Percentiles rank a stretch among this genome's conserved stretches.
Conservation (phyloP, 2,113 vertebrate species). For the Ochotona princeps region DNA sequence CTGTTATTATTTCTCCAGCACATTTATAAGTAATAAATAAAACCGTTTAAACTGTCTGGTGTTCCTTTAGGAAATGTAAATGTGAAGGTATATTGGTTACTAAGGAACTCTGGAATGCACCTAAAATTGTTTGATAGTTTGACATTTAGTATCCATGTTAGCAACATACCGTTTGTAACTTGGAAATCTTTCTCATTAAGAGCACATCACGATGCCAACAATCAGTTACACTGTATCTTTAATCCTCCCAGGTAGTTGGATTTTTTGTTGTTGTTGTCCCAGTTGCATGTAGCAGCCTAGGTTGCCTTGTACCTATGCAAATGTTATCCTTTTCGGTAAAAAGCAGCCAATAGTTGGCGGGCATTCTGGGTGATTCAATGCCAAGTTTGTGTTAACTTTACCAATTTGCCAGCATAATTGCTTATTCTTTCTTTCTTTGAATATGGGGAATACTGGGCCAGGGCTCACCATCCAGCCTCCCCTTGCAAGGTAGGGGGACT, state of each 20-base stretch:
- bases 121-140: neutral
- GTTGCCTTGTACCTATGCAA: too few relatives aligned
- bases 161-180: neutral
- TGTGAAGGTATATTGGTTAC: neutral
- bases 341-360: too few relatives aligned
- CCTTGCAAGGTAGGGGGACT: too few relatives aligned
- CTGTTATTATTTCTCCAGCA: neutral
- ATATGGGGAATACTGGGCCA: too few relatives aligned
- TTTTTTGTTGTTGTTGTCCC: neutral
- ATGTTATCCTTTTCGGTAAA: too few relatives aligned
- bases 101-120: neutral
- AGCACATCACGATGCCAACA: constrained; percentile 16
- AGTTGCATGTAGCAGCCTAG: too few relatives aligned
- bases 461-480: too few relatives aligned
- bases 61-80: neutral
- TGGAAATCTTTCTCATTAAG: constrained; percentile 59
- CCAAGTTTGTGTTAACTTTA: too few relatives aligned
- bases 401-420: too few relatives aligned
- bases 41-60: neutral
- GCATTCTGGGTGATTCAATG: too few relatives aligned
- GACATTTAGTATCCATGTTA: constrained; percentile 4
- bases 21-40: neutral
- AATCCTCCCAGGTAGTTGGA: constrained; percentile 56
- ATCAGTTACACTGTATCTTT: constrained; percentile 36
- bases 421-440: too few relatives aligned